phyloP scores from a whole-genome alignment of 2,888 invertebrate species.

The Pyrrhia umbra region DNA sequence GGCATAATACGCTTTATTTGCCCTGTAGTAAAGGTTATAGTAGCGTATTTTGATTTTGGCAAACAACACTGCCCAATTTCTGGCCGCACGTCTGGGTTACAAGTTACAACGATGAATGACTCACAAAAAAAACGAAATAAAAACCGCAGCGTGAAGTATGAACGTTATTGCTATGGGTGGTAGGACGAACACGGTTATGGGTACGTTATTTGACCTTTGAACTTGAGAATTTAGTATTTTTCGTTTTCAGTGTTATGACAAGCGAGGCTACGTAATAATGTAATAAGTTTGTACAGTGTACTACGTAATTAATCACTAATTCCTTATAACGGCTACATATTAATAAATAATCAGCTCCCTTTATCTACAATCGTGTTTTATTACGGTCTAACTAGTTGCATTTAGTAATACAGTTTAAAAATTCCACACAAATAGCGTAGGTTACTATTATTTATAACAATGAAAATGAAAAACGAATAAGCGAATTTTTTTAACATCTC shows the following conservation, averaged over 20 bases:
- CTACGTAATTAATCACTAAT: constrained; percentile 6
- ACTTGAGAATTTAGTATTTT: constrained; percentile 31
- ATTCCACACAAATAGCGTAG: constrained; percentile 3
- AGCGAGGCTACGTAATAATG: constrained; percentile 6
- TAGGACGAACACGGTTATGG: constrained; percentile 7
- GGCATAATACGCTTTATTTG: constrained; percentile 42
- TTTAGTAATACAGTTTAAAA: constrained; percentile 5
- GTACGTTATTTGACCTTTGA: constrained; percentile 45
- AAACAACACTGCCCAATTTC: constrained; percentile 31
- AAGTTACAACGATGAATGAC: constrained; percentile 49
- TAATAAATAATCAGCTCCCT: constrained; percentile 7
- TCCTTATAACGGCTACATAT: constrained; percentile 1
- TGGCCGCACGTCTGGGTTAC: constrained; percentile 46
- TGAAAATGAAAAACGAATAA: constrained; percentile 26
- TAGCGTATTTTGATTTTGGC: constrained; percentile 45
- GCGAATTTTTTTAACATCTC: constrained; percentile 38
- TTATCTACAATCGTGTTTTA: constrained; percentile 3
- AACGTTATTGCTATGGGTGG: constrained; percentile 30
- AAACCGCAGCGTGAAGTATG: constrained; percentile 17
- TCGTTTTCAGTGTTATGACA: constrained; percentile 6
- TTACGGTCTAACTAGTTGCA: background rate
- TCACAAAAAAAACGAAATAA: constrained; percentile 47
- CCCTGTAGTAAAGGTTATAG: constrained; percentile 24
- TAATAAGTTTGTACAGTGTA: constrained; percentile 1
- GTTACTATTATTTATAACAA: background rate